A percentile compares a stretch with the other conserved stretches of the same genome.
phyloP scores from a whole-genome alignment of 30 jellyfish, hydroid and myxozoan species.

The Nemopilema nomurai region DNA sequence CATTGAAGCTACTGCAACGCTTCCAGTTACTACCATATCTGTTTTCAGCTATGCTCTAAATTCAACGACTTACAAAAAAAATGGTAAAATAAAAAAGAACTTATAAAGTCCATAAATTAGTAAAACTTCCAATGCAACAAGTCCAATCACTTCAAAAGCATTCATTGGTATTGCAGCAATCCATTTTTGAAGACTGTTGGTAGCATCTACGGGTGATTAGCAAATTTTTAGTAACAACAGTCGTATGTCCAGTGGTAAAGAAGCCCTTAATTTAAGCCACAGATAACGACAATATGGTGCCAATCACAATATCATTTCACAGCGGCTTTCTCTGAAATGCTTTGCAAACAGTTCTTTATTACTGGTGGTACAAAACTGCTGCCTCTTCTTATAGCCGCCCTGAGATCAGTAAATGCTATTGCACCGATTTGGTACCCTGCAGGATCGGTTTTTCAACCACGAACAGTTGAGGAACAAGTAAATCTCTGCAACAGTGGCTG shows the following conservation, averaged over 20 bases:
- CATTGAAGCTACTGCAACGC: constrained; percentile 51
- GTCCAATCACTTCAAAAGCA: constrained; percentile 60
- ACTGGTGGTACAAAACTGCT: too few species aligned
- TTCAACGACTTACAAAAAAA: constrained; percentile 10
- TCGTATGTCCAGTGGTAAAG: too few species aligned
- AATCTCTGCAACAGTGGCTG: constrained; percentile 74
- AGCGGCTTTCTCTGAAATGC: too few species aligned
- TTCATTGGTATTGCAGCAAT: constrained; percentile 23
- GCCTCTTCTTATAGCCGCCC: too few species aligned
- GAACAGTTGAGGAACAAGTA: constrained; percentile 74
- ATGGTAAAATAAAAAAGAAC: constrained; percentile 35
- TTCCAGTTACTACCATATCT: constrained; percentile 57
- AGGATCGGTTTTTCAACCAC: constrained; percentile 71
- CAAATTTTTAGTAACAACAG: too few species aligned
- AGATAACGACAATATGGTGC: too few species aligned
- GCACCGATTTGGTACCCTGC: constrained; percentile 81
- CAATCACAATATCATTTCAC: too few species aligned
- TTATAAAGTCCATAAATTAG: constrained; percentile 69
- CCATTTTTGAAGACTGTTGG: too few species aligned
- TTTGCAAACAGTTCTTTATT: too few species aligned
- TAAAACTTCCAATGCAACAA: constrained; percentile 59
- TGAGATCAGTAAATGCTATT: constrained; percentile 56
- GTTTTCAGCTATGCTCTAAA: background rate
- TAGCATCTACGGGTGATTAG: too few species aligned
- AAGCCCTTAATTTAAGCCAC: too few species aligned